Base-by-base conservation (phyloP, 2,113 vertebrate genomes). In the Okapia johnstoni region DNA sequence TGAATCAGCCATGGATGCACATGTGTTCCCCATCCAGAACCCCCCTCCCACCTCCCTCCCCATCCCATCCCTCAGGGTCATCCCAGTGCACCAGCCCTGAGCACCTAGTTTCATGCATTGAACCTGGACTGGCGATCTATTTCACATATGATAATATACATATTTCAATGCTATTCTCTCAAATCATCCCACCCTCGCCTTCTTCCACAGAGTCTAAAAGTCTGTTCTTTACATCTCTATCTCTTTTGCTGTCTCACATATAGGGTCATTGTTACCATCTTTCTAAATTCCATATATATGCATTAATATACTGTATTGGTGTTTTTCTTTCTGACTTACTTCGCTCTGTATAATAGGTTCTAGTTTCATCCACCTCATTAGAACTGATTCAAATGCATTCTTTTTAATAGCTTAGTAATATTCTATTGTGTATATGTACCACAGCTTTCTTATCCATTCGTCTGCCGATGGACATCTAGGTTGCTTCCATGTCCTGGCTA, bases 1-100 rank as follows among this genome's bases (percentile, higher is more conserved):
- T 70, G n/a, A 70, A 70, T 70, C 63, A 0, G 5, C 63, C 63
- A 21, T 0, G 2, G n/a, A 9, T 70, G 9, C 6, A 23, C n/a
- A 70, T 21, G n/a, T 70, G n/a, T 36, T 70, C 63, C n/a, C 19
- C n/a, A 36, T 70, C n/a, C 63, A 23, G 63, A 70, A n/a, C 17
- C 63, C 19, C 63, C 9, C n/a, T 70, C 63, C 0, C 63, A 21
- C 17, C 19, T 36, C n/a, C 9, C 19, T 23, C n/a, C n/a, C 63
- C 9, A 36, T 36, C n/a, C 33, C 17, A 70, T 36, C 63, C 63
- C 17, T 70, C 63, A 11, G 33, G 17, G 63, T 70, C 63, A 12
- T 70, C 63, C 63, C n/a, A 70, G n/a, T 21, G 17, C n/a, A 36
- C n/a, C 2, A 0, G n/a, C n/a, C 63, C 63, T 36, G 63, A 70